Conservation (phyloP, 64 coral and sea anemone genomes). For the Cladopsammia gracilis region DNA sequence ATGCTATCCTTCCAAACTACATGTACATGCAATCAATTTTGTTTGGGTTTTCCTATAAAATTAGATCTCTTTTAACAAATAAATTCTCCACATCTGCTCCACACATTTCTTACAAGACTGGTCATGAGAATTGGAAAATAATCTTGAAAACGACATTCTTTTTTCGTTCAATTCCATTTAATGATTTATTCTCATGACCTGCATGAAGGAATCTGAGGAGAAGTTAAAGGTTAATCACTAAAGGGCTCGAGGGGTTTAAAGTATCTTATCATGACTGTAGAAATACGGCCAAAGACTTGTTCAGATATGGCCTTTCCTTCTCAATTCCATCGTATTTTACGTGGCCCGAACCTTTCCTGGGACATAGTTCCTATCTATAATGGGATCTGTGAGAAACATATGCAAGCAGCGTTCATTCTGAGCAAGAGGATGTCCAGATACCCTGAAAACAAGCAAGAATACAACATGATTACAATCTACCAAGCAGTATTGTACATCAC, state of each 20-base stretch:
- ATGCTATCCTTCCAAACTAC: neutral
- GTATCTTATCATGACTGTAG: neutral
- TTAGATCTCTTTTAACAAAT: neutral
- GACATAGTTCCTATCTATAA: conserved; percentile 98
- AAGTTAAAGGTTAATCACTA: neutral
- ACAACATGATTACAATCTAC: neutral
- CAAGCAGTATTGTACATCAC: neutral
- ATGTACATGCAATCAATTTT: neutral
- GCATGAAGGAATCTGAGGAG: neutral
- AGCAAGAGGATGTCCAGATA: conserved; percentile 96
- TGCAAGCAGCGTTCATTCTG: conserved; percentile 98
- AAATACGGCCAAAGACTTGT: conserved; percentile 3
- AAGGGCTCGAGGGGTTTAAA: neutral
- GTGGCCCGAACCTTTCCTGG: conserved; percentile 97
- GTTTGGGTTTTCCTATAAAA: neutral
- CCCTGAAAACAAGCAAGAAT: conserved; percentile 59
- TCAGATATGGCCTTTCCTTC: neutral
- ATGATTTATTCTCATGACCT: no score
- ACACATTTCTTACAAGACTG: neutral
- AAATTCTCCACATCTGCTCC: neutral
- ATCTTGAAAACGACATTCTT: no score
- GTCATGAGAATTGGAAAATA: no score
- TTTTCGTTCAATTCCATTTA: neutral
- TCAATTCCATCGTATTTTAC: neutral
- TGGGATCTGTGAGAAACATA: conserved; percentile 97